Conservation (phyloP, 53 echinoderm and acorn worm genomes). For the Arbacia lixula region DNA sequence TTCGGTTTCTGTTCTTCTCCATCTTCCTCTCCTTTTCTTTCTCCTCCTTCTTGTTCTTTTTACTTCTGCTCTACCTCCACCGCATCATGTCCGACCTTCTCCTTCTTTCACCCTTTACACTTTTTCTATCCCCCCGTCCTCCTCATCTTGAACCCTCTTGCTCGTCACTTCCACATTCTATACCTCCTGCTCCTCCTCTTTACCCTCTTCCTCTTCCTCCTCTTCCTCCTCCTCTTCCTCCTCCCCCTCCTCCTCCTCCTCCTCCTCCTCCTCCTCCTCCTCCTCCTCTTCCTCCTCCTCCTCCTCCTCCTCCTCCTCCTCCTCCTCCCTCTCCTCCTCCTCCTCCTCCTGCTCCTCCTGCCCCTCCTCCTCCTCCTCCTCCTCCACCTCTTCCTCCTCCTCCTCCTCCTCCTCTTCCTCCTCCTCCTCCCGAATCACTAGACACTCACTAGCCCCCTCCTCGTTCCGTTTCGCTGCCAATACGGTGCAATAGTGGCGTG, state of each 20-base stretch:
- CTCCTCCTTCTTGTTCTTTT: background rate
- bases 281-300: no score
- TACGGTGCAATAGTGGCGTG: background rate
- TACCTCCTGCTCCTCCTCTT: background rate
- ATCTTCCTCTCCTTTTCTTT: no score
- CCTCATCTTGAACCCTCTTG: no score
- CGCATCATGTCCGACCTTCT: background rate
- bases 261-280: no score
- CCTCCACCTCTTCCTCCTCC: no score
- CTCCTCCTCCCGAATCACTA: no score
- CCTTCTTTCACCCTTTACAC: background rate
- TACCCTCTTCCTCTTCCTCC: background rate
- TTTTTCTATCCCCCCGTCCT: background rate
- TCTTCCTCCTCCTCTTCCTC: background rate
- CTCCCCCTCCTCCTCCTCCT: no score
- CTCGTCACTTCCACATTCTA: no score
- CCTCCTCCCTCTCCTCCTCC: constrained; percentile 10
- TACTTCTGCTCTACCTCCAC: no score
- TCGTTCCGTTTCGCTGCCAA: background rate
- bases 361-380: no score
- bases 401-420: background rate
- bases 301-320: background rate
- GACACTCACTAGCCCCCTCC: background rate
- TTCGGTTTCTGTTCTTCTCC: no score
- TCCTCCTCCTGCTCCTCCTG: background rate